Conservation (phyloP, 2,888 invertebrate species). For the Lasioglossum leucozonium region DNA sequence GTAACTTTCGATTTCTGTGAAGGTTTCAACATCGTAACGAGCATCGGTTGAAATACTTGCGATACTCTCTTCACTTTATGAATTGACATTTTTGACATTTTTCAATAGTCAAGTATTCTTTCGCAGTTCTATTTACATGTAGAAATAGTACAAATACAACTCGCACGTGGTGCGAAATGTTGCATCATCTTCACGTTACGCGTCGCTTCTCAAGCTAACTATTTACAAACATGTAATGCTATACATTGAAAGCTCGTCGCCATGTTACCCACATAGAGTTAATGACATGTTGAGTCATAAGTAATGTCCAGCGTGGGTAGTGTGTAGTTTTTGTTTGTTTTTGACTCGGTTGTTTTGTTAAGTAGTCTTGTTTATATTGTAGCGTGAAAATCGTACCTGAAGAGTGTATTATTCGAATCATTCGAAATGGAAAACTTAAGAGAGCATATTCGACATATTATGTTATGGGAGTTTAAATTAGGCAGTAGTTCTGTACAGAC, state of each 20-base stretch:
- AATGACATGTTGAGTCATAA: background rate
- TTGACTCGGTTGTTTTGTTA: background rate
- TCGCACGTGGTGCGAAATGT: background rate
- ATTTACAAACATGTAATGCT: too few species aligned
- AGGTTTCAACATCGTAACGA: slow-evolving; percentile 88
- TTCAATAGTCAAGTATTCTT: slow-evolving; percentile 3
- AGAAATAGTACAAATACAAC: background rate
- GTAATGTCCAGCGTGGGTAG: slow-evolving; percentile 1
- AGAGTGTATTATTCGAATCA: background rate
- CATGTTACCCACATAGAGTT: background rate
- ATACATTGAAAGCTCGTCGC: background rate
- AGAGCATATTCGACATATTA: slow-evolving; percentile 8
- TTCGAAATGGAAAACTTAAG: slow-evolving; percentile 6
- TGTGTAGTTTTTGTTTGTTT: slow-evolving; percentile 3
- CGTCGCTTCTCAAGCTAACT: background rate
- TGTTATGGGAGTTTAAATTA: slow-evolving; percentile 16
- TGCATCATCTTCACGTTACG: background rate
- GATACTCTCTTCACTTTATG: slow-evolving; percentile 85
- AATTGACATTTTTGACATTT: slow-evolving; percentile 34
- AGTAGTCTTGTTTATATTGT: background rate
- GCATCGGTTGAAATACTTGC: slow-evolving; percentile 89
- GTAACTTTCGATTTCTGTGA: slow-evolving; percentile 87
- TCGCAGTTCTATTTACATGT: background rate
- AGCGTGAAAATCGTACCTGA: background rate
- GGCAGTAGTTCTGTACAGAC: slow-evolving; percentile 12